Percentiles rank a stretch among this genome's conserved stretches.
Conservation (phyloP, 2,888 invertebrate genomes). For the Megamerina dolium region DNA sequence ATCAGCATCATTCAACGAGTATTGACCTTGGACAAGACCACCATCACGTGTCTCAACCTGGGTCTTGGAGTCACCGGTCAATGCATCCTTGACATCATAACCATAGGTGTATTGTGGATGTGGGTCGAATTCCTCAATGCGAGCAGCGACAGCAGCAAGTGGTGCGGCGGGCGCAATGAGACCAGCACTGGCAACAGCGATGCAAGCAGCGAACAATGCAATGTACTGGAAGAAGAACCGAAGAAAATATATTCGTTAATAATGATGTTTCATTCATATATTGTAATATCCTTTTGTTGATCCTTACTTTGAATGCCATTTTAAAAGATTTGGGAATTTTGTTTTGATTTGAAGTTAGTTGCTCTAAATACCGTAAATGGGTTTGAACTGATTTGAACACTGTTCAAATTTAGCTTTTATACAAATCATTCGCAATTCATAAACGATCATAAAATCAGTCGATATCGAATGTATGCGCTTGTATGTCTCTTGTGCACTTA, state of each 20-base stretch:
- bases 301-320: conserved; percentile 48
- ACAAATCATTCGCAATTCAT: conserved; percentile 29
- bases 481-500: conserved; percentile 24
- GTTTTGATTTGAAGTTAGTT: conserved; percentile 24
- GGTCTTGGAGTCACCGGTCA: conserved; percentile 48
- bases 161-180: conserved; percentile 38
- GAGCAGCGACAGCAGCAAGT: conserved; percentile 31
- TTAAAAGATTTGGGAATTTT: conserved; percentile 17
- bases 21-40: conserved; percentile 48
- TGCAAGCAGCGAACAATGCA: conserved; percentile 37
- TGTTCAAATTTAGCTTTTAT: conserved; percentile 37
- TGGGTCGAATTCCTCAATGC: conserved; percentile 45
- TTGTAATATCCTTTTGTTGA: conserved; percentile 13
- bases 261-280: background rate
- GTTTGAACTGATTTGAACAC: conserved; percentile 41
- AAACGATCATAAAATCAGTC: too few species aligned
- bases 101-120: conserved; percentile 49
- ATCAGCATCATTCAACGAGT: conserved; percentile 49
- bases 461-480: conserved; percentile 16
- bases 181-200: conserved; percentile 40
- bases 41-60: conserved; percentile 49
- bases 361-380: conserved; percentile 45
- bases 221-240: conserved; percentile 32
- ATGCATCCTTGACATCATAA: conserved; percentile 47
- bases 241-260: background rate